Evolutionary conservation across 1,140 invertebrate genomes (phyloP).

Genomic region (Pachyrhynchus sulphureomaculatus): DNA sequence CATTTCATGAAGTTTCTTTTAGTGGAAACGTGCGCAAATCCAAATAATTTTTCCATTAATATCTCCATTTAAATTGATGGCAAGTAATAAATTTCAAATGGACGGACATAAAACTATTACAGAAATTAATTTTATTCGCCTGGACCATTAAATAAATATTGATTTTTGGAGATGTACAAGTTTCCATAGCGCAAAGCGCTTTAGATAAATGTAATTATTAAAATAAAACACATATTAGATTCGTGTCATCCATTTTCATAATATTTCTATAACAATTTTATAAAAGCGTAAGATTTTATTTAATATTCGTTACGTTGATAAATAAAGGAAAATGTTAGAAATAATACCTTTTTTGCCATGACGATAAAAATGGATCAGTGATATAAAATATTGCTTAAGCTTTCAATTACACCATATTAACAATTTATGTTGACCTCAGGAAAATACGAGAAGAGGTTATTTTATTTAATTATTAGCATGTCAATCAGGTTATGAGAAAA

Average conservation of each 20-base stretch:
- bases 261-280: conserved; percentile 12
- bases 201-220: not conserved
- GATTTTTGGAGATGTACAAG: conserved; percentile 5
- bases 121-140: conserved; percentile 18
- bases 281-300: conserved; percentile 5
- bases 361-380: too few relatives aligned
- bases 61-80: conserved; percentile 11
- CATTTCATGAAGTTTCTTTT: not conserved
- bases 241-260: not conserved
- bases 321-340: too few relatives aligned
- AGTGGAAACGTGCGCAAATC: conserved; percentile 5
- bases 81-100: conserved; percentile 25
- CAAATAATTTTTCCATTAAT: conserved; percentile 4
- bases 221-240: not conserved
- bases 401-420: too few relatives aligned
- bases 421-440: too few relatives aligned
- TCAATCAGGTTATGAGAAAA: too few relatives aligned
- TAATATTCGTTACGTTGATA: not conserved
- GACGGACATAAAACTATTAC: conserved; percentile 28
- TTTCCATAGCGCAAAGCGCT: not conserved
- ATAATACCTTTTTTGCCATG: too few relatives aligned
- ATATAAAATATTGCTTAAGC: too few relatives aligned
- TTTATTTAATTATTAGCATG: too few relatives aligned
- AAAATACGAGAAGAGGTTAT: too few relatives aligned
- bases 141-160: conserved; percentile 15